Conservation (phyloP, 2,888 invertebrate genomes). For the Xestia xanthographa region DNA sequence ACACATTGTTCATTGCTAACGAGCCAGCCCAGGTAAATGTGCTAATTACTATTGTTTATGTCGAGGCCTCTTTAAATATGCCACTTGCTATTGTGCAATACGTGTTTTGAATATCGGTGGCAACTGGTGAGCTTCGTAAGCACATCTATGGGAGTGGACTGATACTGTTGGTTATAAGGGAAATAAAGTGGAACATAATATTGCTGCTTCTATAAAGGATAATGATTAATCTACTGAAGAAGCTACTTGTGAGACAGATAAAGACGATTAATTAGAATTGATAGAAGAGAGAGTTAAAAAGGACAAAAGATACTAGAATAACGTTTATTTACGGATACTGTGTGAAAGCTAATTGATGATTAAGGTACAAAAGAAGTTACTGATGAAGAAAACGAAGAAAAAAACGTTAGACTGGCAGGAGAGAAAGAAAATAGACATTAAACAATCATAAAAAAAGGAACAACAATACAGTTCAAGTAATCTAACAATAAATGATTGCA, state of each 20-base stretch:
- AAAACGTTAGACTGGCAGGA: not conserved
- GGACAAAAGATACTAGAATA: not conserved
- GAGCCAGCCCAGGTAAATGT: slow-evolving; percentile 59
- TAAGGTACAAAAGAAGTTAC: not conserved
- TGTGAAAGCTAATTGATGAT: not conserved
- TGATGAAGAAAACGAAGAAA: not conserved
- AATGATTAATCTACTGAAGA: not conserved
- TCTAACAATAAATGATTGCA: slow-evolving; percentile 12
- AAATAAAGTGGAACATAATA: not conserved
- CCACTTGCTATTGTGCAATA: slow-evolving; percentile 62
- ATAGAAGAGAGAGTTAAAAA: not conserved
- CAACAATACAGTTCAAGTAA: not conserved
- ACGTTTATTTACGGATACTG: too few species aligned
- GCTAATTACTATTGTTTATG: slow-evolving; percentile 66
- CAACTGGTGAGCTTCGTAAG: slow-evolving; percentile 33
- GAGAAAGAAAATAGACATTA: not conserved
- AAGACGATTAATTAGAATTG: not conserved
- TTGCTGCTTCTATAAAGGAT: not conserved
- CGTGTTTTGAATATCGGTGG: slow-evolving; percentile 47
- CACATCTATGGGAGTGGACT: slow-evolving; percentile 25
- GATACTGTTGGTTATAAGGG: not conserved
- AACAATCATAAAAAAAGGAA: slow-evolving; percentile 2
- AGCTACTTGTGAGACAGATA: not conserved
- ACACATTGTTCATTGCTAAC: slow-evolving; percentile 49
- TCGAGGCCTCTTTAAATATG: slow-evolving; percentile 64